Evolutionary conservation across 2,797 vertebrate species (phyloP).

Genomic region (Prunella strophiata): DNA sequence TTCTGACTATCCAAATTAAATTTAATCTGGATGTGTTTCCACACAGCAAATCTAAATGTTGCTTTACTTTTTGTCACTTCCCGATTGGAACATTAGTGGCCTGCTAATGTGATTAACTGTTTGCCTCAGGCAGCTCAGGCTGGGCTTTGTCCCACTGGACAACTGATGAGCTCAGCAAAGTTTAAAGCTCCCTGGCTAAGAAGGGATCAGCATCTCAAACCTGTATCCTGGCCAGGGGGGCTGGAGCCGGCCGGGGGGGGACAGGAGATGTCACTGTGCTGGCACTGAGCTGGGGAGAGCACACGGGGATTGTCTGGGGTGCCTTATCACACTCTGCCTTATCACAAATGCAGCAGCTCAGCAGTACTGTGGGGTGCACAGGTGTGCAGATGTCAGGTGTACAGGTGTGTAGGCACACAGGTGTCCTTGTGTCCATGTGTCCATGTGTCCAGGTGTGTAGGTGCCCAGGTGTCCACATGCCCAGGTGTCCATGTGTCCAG

Average conservation of each 20-base stretch:
- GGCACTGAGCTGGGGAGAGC: neutral
- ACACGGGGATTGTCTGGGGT: neutral
- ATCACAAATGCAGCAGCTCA: neutral
- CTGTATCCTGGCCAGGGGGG: constrained; percentile 8
- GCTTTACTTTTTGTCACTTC: constrained; percentile 55
- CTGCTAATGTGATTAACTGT: constrained; percentile 69
- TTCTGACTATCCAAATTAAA: constrained; percentile 69
- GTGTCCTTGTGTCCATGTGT: rapidly evolving
- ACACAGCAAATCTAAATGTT: constrained; percentile 26
- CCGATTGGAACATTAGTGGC: constrained; percentile 49
- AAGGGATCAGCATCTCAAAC: constrained; percentile 62
- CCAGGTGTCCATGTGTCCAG: rapidly evolving
- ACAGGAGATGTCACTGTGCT: neutral
- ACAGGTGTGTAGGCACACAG: neutral
- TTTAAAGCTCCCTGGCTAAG: constrained; percentile 69
- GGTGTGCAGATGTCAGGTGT: neutral
- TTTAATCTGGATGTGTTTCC: constrained; percentile 53
- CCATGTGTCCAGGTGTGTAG: rapidly evolving
- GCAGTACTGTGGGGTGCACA: neutral
- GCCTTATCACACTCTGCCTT: neutral
- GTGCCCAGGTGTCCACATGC: rapidly evolving
- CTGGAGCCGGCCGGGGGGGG: neutral
- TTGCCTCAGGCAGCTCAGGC: constrained; percentile 72
- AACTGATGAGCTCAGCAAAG: constrained; percentile 73
- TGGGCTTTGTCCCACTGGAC: constrained; percentile 74